These are phyloP conservation scores for Gasteruption jaculator DNA, from an alignment of 2,888 invertebrate genomes.

Conservation along the genomic window DNA sequence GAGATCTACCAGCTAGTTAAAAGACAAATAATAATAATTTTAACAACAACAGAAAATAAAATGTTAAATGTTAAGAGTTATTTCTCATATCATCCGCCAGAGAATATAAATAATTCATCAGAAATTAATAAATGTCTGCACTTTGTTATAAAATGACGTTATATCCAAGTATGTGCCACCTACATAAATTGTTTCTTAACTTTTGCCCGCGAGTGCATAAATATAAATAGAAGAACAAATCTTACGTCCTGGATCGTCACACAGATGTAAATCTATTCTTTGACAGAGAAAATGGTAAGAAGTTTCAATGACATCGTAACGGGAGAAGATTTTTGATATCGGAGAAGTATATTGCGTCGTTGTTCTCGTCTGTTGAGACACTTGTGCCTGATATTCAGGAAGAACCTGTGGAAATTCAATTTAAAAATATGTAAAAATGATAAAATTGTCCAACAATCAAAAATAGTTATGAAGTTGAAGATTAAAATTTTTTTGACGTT, in stretches of 20 bases:
- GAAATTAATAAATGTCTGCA: conserved; percentile 7
- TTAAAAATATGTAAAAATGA: conserved; percentile 12
- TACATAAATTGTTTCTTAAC: conserved; percentile 14
- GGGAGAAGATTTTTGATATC: conserved; percentile 67
- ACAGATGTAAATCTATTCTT: conserved; percentile 91
- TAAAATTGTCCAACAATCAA: conserved; percentile 10
- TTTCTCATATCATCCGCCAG: conserved; percentile 5
- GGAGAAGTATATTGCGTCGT: conserved; percentile 48
- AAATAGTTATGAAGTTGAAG: conserved; percentile 3
- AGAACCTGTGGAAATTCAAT: conserved; percentile 53
- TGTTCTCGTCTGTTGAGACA: conserved; percentile 58
- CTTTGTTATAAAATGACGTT: too few relatives aligned
- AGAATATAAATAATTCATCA: conserved; percentile 2
- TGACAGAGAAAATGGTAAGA: conserved; percentile 94
- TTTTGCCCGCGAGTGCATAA: too few relatives aligned
- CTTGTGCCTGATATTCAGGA: conserved; percentile 71
- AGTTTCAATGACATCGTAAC: conserved; percentile 93
- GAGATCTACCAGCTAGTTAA: conserved; percentile 71
- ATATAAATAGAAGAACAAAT: too few relatives aligned
- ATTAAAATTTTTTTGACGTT: background rate
- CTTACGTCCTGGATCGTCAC: conserved; percentile 89
- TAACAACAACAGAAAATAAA: background rate
- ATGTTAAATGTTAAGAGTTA: background rate
- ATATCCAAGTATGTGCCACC: too few relatives aligned
- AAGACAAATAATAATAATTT: conserved; percentile 14